Evolutionary conservation across 2,888 invertebrate genomes (phyloP).

Genomic region (Yponomeuta cagnagella): DNA sequence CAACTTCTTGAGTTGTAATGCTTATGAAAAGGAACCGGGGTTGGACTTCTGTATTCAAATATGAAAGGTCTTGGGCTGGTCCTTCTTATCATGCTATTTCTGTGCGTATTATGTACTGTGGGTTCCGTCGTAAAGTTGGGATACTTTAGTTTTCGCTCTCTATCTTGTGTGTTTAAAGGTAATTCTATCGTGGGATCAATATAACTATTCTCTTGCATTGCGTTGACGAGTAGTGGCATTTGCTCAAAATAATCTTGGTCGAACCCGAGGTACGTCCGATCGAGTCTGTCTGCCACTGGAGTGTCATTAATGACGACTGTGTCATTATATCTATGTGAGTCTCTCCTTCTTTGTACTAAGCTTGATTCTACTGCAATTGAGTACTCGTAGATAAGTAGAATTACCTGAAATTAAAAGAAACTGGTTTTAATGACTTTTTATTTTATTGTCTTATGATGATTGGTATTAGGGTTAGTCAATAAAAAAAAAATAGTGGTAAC

Average conservation of each 20-base stretch:
- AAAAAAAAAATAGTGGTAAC: neutral
- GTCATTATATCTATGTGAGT: constrained; percentile 29
- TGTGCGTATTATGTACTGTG: constrained; percentile 25
- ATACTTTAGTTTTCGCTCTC: constrained; percentile 21
- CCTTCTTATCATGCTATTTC: constrained; percentile 39
- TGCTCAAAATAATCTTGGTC: constrained; percentile 67
- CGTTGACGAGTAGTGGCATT: constrained; percentile 67
- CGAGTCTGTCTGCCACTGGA: constrained; percentile 60
- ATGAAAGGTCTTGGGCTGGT: constrained; percentile 72
- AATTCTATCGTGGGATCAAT: constrained; percentile 45
- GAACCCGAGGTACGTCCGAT: constrained; percentile 57
- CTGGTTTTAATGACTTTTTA: constrained; percentile 7
- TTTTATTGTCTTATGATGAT: constrained; percentile 12
- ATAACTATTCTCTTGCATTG: constrained; percentile 59
- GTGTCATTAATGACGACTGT: constrained; percentile 33
- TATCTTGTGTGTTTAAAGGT: constrained; percentile 28
- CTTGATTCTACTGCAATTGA: constrained; percentile 64
- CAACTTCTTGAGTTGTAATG: constrained; percentile 54
- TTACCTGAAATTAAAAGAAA: constrained; percentile 52
- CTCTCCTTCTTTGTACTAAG: constrained; percentile 49
- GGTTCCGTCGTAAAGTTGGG: constrained; percentile 24
- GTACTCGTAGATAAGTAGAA: constrained; percentile 71
- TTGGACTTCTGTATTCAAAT: constrained; percentile 54
- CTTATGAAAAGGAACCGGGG: constrained; percentile 58
- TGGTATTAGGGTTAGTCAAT: constrained; percentile 7